Conservation (phyloP, 2,113 vertebrate genomes). For the Varanus komodoensis region DNA sequence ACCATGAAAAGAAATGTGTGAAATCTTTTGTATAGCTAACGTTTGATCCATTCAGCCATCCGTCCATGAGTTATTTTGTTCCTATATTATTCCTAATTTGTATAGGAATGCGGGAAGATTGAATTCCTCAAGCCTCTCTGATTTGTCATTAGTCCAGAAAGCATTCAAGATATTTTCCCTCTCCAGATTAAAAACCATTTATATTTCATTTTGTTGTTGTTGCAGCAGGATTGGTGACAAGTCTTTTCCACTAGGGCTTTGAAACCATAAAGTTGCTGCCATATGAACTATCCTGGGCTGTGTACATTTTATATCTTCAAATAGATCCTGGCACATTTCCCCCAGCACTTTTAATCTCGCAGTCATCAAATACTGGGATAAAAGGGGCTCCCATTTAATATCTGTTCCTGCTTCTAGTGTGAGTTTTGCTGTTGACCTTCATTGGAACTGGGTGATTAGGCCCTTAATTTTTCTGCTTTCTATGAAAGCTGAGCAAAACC, state of each 20-base stretch:
- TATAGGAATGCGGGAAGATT: background rate
- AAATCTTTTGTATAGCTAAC: background rate
- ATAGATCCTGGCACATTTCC: background rate
- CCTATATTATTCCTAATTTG: background rate
- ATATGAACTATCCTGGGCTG: background rate
- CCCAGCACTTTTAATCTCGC: background rate
- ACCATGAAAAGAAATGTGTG: background rate
- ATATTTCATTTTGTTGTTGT: too few relatives aligned
- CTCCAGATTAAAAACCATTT: background rate
- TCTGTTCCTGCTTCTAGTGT: background rate
- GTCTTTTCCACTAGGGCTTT: background rate
- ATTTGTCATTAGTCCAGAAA: background rate
- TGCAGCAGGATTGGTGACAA: background rate
- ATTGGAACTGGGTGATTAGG: background rate
- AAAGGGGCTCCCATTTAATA: background rate
- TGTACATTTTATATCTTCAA: background rate
- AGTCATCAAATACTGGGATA: background rate
- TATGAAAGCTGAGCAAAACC: constrained; percentile 8
- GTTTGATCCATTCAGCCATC: background rate
- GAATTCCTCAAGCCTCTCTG: background rate
- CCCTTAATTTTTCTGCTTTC: background rate
- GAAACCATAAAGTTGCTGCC: background rate
- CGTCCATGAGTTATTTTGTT: background rate
- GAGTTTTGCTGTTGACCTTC: background rate
- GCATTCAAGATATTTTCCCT: background rate